Evolutionary conservation across 30 jellyfish, hydroid and myxozoan genomes (phyloP), one percentile per base, ranked within the genome.

Genomic region (Hydractinia symbiolongicarpus): DNA sequence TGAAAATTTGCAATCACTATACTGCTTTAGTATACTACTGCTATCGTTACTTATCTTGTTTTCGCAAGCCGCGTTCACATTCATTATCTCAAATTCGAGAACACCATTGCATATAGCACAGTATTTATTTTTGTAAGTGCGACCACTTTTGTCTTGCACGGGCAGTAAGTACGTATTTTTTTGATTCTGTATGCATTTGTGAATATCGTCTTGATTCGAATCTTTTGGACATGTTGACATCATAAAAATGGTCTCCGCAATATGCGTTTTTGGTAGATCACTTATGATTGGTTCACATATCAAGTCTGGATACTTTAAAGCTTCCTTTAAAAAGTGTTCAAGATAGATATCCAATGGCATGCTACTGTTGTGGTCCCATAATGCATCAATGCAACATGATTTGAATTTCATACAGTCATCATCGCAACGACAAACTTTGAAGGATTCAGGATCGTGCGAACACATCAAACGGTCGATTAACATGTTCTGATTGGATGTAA

Each of bases 61-160:
- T 2, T 58, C 69, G 3, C 69, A 58, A 11, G 1, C 69, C 69
- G 19, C 69, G 19, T 13, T 11, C 19, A 58, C 19, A 16, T 58
- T 58, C 17, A 58, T 16, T 16, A 58, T 16, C 15, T 16, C 19
- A 58, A 58, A 58, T 16, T 58, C 69, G 19, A 11, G 17, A 58
- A 58, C 19, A 11, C 19, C 19, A 58, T 58, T 58, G 69, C 69
- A 58, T 11, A 58, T 58, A 58, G 69, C 69, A 58, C 69, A 58
- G 69, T 58, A 58, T 58, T 58, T 58, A 58, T 58, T 58, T 58
- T 58, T 13, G 69, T 58, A 58, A 11, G 69, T 58, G 69, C 15
- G 69, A 16, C 69, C 69, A 58, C 19, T 58, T 30, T 30, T 30
- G 15, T 16, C 69, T 11, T 58, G 19, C 19, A 58, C 69, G 19